Evolutionary conservation across 2,113 vertebrate genomes (phyloP).

Genomic region (Azemiops feae): DNA sequence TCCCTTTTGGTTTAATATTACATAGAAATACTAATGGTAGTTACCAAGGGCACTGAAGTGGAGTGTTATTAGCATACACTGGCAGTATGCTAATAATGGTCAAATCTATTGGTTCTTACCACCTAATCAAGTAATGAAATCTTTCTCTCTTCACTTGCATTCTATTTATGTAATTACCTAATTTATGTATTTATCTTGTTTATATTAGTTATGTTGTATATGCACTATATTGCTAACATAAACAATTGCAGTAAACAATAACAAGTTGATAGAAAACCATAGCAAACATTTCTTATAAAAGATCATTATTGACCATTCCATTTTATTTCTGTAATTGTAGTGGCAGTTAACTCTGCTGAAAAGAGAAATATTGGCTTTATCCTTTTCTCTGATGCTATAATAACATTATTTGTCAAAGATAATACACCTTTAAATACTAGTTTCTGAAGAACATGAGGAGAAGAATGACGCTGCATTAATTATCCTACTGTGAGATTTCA

Average conservation of each 20-base stretch:
- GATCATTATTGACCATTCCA: neutral
- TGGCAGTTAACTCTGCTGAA: neutral
- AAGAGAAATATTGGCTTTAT: neutral
- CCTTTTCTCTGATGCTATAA: neutral
- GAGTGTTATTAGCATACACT: neutral
- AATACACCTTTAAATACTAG: neutral
- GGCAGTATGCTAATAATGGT: neutral
- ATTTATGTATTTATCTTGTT: neutral
- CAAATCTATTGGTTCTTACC: neutral
- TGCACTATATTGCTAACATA: neutral
- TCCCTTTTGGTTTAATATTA: neutral
- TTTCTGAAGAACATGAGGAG: neutral
- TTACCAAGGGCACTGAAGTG: neutral
- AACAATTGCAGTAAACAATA: neutral
- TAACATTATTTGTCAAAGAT: neutral
- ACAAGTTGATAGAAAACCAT: neutral
- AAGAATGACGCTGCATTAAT: neutral
- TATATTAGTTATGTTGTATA: neutral
- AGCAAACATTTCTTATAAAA: neutral
- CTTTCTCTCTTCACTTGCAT: neutral
- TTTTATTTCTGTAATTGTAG: neutral
- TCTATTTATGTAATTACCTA: neutral
- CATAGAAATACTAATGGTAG: neutral
- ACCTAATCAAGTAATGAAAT: neutral
- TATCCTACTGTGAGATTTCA: neutral